phyloP scores from a whole-genome alignment of 1,140 invertebrate genomes.

The Palaemon carinicauda region DNA sequence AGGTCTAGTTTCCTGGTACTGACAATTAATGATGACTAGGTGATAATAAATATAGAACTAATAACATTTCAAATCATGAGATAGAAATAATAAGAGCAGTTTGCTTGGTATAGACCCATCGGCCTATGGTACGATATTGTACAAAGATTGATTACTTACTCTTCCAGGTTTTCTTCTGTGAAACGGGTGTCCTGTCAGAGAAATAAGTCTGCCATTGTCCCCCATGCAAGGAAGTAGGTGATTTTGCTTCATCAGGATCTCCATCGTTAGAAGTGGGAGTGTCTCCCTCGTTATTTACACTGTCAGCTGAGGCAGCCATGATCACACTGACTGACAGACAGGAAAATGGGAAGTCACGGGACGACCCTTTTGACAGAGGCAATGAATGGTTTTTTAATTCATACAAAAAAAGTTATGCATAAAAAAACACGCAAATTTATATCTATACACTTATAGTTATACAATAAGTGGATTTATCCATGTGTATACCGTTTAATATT shows the following conservation, averaged over 20 bases:
- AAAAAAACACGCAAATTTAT: not conserved
- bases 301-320: slow-evolving; percentile 51
- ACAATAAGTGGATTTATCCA: too few species aligned
- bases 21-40: too few species aligned
- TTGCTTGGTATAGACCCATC: too few species aligned
- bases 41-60: too few species aligned
- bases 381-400: too few species aligned
- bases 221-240: not conserved
- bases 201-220: slow-evolving; percentile 38
- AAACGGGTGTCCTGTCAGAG: slow-evolving; percentile 25
- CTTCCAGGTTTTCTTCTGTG: slow-evolving; percentile 31
- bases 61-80: too few species aligned
- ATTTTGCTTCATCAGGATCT: not conserved
- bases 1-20: too few species aligned
- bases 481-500: too few species aligned
- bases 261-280: slow-evolving; percentile 7
- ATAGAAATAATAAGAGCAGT: too few species aligned
- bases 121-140: not conserved
- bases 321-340: slow-evolving; percentile 23
- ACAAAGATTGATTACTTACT: slow-evolving; percentile 8
- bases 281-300: slow-evolving; percentile 37
- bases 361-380: too few species aligned
- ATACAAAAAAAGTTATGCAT: not conserved
- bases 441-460: too few species aligned
- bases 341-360: slow-evolving; percentile 4